Conservation (phyloP, 37 sponge, comb jelly and placozoan species). For the Axinella damicornis region DNA sequence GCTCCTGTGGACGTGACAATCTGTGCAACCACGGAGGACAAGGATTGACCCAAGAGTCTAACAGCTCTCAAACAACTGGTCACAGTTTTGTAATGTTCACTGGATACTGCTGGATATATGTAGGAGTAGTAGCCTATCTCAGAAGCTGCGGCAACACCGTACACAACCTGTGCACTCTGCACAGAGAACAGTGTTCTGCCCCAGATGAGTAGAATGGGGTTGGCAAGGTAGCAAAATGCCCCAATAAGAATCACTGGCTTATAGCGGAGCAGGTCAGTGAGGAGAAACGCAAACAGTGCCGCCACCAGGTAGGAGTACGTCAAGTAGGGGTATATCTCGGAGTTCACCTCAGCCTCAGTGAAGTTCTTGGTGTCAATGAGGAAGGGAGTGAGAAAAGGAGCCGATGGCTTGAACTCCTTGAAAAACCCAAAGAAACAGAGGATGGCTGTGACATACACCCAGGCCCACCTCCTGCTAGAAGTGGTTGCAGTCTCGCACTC, state of each 20-base stretch:
- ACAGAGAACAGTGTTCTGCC: slow-evolving; percentile 26
- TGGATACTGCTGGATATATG: slow-evolving; percentile 58
- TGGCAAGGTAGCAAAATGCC: slow-evolving; percentile 45
- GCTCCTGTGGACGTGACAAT: slow-evolving; percentile 32
- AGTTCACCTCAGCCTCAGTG: slow-evolving; percentile 8
- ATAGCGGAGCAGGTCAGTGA: slow-evolving; percentile 55
- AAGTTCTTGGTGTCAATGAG: slow-evolving; percentile 24
- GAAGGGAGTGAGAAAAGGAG: slow-evolving; percentile 55
- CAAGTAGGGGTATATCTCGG: slow-evolving; percentile 58
- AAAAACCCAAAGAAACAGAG: slow-evolving; percentile 67
- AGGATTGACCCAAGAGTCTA: slow-evolving; percentile 31
- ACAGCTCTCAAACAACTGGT: slow-evolving; percentile 30
- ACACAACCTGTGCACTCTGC: slow-evolving; percentile 54
- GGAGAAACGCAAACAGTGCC: slow-evolving; percentile 13
- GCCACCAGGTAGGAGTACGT: slow-evolving; percentile 65
- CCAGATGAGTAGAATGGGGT: slow-evolving; percentile 50
- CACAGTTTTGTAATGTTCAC: slow-evolving; percentile 29
- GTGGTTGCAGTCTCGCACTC: too few relatives aligned
- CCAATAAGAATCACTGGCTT: slow-evolving; percentile 64
- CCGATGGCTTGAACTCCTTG: slow-evolving; percentile 72
- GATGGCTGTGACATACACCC: slow-evolving; percentile 28
- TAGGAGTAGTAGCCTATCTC: slow-evolving; percentile 77
- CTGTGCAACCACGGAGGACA: slow-evolving; percentile 47
- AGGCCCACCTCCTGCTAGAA: too few relatives aligned
- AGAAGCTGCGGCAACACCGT: slow-evolving; percentile 67